These are phyloP conservation scores for Taeniopygia guttata DNA, from an alignment of 2,797 vertebrate genomes.

Conservation along the genomic window DNA sequence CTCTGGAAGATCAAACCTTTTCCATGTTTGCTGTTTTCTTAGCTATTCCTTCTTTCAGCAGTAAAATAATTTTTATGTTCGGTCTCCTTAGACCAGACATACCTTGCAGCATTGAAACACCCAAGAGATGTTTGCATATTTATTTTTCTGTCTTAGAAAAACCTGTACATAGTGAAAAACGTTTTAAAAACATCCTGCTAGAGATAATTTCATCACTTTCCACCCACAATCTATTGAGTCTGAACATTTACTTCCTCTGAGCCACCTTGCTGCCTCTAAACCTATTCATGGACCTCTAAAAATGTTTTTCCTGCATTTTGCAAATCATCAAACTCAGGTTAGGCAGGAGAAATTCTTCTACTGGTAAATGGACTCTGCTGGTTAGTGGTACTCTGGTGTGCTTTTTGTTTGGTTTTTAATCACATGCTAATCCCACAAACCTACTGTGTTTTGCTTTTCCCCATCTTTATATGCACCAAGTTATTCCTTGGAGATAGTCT, in stretches of 20 bases:
- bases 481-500: not conserved
- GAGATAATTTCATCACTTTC: not conserved
- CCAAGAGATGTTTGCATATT: not conserved
- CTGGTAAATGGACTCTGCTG: not conserved
- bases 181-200: not conserved
- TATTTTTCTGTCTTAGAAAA: not conserved
- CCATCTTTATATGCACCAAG: not conserved
- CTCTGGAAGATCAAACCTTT: not conserved
- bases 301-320: not conserved
- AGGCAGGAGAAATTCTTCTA: not conserved
- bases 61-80: not conserved
- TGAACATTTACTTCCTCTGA: slow-evolving; percentile 32
- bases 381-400: not conserved
- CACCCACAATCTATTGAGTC: not conserved
- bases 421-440: not conserved
- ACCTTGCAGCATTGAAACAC: not conserved
- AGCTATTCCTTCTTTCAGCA: not conserved
- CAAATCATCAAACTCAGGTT: slow-evolving; percentile 2
- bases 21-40: not conserved
- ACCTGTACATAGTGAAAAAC: not conserved
- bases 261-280: not conserved
- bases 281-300: not conserved
- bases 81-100: not conserved
- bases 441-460: not conserved
- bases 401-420: not conserved